Percentiles rank a stretch among this genome's conserved stretches.
These are phyloP conservation scores for Muntiacus reevesi DNA, from an alignment of 2,113 vertebrate species.

Conservation along the genomic window DNA sequence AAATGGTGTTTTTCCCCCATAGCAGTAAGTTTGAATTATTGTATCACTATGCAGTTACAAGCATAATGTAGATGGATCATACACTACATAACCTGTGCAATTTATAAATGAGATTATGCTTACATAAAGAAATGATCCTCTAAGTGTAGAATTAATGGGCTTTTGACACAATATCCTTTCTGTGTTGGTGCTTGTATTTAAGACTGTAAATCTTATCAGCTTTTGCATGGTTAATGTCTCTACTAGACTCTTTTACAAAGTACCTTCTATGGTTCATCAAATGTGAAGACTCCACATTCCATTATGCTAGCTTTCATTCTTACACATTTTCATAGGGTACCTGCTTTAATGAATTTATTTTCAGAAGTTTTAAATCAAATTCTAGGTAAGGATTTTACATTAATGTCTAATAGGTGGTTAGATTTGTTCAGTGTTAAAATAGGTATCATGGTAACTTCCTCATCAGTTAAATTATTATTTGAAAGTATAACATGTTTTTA, in stretches of 20 bases:
- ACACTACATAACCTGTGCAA: not conserved
- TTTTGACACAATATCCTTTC: fast-evolving
- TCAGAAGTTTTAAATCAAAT: not conserved
- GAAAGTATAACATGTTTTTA: not conserved
- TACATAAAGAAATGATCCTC: not conserved
- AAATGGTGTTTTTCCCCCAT: not conserved
- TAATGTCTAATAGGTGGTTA: not conserved
- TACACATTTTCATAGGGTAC: not conserved
- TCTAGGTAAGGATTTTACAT: not conserved
- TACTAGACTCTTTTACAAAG: not conserved
- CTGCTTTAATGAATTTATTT: not conserved
- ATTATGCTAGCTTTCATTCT: not conserved
- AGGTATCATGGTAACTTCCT: not conserved
- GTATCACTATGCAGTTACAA: fast-evolving
- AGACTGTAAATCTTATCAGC: not conserved
- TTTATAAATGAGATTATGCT: not conserved
- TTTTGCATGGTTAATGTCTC: not conserved
- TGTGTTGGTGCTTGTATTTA: not conserved
- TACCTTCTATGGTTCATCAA: not conserved
- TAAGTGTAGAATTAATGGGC: not conserved
- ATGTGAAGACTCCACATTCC: not conserved
- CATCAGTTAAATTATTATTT: not conserved
- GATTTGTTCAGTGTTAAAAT: not conserved
- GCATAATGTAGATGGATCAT: too few relatives aligned
- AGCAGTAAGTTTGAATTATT: fast-evolving